These are phyloP conservation scores for Malurus melanocephalus DNA, from an alignment of 2,113 vertebrate genomes.

Conservation along the genomic window DNA sequence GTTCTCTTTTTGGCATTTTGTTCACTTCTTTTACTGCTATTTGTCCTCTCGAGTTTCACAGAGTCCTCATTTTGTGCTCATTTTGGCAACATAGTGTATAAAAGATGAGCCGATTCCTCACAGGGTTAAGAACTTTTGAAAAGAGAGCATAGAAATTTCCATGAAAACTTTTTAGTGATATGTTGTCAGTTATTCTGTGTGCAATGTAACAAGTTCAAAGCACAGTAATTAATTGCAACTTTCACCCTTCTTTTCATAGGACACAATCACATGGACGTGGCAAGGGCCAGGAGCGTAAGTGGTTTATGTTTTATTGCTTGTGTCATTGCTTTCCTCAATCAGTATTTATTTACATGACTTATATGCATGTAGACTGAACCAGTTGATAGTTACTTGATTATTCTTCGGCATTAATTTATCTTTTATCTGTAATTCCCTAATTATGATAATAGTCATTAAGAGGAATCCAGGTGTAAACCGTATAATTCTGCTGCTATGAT, in stretches of 20 bases:
- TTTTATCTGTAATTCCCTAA: background rate
- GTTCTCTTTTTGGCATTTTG: background rate
- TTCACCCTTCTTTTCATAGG: conserved; percentile 68
- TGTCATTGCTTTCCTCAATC: background rate
- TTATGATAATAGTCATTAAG: background rate
- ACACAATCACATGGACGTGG: conserved; percentile 97
- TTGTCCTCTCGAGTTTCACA: background rate
- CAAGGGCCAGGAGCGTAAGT: conserved; percentile 95
- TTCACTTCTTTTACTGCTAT: background rate
- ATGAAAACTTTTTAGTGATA: background rate
- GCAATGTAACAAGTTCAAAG: background rate
- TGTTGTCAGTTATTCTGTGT: background rate
- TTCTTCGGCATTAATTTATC: background rate
- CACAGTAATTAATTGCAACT: background rate
- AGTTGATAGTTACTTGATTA: background rate
- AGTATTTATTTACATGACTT: background rate
- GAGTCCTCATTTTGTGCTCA: background rate
- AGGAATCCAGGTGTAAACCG: background rate
- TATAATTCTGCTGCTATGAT: background rate
- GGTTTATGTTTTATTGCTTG: background rate
- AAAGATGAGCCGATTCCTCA: background rate
- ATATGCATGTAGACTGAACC: background rate
- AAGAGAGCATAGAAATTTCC: background rate
- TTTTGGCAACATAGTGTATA: background rate
- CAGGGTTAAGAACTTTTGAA: background rate